Conservation (phyloP, 1,140 invertebrate species). For the Drosophila mojavensis region DNA sequence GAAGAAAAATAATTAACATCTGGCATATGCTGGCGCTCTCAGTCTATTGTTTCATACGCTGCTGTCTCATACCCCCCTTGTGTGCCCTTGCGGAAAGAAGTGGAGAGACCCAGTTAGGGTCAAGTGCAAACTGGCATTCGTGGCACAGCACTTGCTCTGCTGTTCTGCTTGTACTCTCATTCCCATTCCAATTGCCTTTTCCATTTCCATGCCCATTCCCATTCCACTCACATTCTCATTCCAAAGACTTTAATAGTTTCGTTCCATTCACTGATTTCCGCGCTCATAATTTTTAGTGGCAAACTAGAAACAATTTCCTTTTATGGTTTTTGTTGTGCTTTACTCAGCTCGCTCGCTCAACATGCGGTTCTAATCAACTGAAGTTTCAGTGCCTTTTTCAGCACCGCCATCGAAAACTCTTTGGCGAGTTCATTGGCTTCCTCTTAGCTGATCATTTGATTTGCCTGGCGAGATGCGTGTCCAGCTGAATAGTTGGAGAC, state of each 20-base stretch:
- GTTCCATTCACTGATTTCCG: conserved; percentile 62
- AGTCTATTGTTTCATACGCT: conserved; percentile 15
- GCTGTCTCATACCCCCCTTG: neutral
- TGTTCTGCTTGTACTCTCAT: conserved; percentile 29
- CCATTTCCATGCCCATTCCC: conserved; percentile 7
- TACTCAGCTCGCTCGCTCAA: conserved; percentile 18
- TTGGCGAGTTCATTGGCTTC: conserved; percentile 61
- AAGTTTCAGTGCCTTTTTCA: conserved; percentile 23
- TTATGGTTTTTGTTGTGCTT: conserved; percentile 50
- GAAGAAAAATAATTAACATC: conserved; percentile 14
- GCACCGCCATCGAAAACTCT: conserved; percentile 9
- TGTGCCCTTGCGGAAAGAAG: neutral
- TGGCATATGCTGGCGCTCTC: conserved; percentile 10
- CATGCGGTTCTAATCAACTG: conserved; percentile 28
- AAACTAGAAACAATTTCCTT: conserved; percentile 70
- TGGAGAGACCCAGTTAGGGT: conserved; percentile 35
- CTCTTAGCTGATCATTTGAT: conserved; percentile 49
- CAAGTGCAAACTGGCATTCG: conserved; percentile 33
- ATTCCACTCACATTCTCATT: conserved; percentile 6
- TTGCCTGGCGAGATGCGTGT: conserved; percentile 50
- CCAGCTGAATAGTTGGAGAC: conserved; percentile 8
- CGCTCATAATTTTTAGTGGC: conserved; percentile 23
- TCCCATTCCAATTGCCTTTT: conserved; percentile 38
- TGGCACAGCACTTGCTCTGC: conserved; percentile 42
- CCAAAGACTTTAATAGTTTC: conserved; percentile 43